A percentile compares a stretch with the other conserved stretches of the same genome.
Evolutionary conservation across 1,140 invertebrate genomes (phyloP).

Genomic region (Protaetia brevitarsis): DNA sequence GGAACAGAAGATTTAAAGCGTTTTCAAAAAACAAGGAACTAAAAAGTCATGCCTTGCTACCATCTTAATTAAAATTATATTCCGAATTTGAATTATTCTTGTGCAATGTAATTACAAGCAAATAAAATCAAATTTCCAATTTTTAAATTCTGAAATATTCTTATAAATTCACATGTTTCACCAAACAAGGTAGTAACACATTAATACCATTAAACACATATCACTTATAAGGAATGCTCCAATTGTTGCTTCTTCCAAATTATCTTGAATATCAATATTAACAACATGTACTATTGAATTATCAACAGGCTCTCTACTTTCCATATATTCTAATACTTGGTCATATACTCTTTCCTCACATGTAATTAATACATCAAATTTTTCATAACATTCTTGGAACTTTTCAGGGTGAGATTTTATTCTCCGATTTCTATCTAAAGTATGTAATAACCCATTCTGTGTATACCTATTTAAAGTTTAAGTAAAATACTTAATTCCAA

Average conservation of each 20-base stretch:
- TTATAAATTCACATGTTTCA: neutral
- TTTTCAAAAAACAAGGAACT: too few relatives aligned
- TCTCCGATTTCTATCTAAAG: constrained; percentile 95
- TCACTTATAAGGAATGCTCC: constrained; percentile 98
- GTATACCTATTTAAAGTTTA: constrained; percentile 73
- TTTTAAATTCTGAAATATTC: too few relatives aligned
- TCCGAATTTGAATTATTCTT: too few relatives aligned
- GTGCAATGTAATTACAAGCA: too few relatives aligned
- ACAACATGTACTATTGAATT: constrained; percentile 93
- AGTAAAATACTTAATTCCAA: constrained; percentile 23
- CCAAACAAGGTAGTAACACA: neutral
- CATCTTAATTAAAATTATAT: too few relatives aligned
- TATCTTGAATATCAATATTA: constrained; percentile 99
- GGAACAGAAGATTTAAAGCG: too few relatives aligned
- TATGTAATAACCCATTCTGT: constrained; percentile 97
- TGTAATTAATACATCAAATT: constrained; percentile 96
- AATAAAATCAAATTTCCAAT: too few relatives aligned
- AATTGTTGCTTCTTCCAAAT: constrained; percentile 99
- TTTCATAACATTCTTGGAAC: constrained; percentile 87
- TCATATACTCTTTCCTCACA: constrained; percentile 99
- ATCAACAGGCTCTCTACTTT: constrained; percentile 64
- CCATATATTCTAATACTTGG: constrained; percentile 81
- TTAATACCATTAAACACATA: constrained; percentile 78
- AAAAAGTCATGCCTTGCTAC: too few relatives aligned
- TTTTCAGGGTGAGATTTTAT: constrained; percentile 94